These are phyloP conservation scores for Cliona cf. orientalis DNA, from an alignment of 37 sponge, comb jelly and placozoan species.

Conservation along the genomic window DNA sequence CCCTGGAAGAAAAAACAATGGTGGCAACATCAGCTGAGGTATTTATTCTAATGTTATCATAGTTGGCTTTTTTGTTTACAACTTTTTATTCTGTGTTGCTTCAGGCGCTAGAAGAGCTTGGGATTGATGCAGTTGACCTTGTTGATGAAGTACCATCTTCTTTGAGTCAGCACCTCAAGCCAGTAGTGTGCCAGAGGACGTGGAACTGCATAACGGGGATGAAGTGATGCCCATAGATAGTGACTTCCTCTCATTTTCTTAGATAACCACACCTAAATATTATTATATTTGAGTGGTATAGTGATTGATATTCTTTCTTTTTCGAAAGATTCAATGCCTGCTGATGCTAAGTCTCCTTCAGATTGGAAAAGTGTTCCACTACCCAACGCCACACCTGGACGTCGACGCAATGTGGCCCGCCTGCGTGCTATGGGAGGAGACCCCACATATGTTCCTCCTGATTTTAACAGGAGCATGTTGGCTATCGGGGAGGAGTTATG, in stretches of 20 bases:
- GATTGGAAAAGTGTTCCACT: constrained; percentile 41
- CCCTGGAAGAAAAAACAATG: constrained; percentile 36
- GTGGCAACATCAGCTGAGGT: constrained; percentile 53
- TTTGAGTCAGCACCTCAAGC: not conserved
- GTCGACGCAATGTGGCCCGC: constrained; percentile 36
- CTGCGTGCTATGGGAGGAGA: constrained; percentile 51
- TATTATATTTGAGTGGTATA: no score
- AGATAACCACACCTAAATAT: no score
- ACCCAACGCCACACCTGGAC: constrained; percentile 41
- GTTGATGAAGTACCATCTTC: constrained; percentile 18
- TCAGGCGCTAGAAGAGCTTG: constrained; percentile 53
- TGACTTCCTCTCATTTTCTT: no score
- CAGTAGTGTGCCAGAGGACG: constrained; percentile 22
- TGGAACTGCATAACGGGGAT: not conserved
- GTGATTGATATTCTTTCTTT: no score
- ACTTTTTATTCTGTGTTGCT: constrained; percentile 14
- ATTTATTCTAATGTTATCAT: not conserved
- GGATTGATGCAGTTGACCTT: constrained; percentile 45
- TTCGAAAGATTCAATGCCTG: not conserved
- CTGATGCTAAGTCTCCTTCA: constrained; percentile 8
- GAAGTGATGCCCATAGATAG: no score
- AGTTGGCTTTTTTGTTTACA: constrained; percentile 1
- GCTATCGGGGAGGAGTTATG: constrained; percentile 53
- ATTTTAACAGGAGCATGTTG: constrained; percentile 38
- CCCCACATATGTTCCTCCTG: constrained; percentile 43